A percentile compares a stretch with the other conserved stretches of the same genome.
These are phyloP conservation scores for Sebastes taczanowskii DNA, from an alignment of 2,797 vertebrate species.

Conservation along the genomic window DNA sequence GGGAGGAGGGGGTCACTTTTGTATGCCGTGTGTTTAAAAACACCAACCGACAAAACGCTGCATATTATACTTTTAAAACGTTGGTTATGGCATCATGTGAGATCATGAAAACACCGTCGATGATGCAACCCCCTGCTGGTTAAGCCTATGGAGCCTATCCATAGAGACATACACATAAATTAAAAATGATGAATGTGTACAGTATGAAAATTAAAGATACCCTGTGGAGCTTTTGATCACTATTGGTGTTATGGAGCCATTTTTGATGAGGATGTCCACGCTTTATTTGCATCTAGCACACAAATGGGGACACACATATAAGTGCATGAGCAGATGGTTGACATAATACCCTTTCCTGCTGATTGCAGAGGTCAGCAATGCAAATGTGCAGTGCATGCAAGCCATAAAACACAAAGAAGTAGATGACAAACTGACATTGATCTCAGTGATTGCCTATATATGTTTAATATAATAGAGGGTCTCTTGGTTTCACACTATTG, in stretches of 20 bases:
- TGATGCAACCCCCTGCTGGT: background rate
- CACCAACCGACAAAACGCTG: too few species aligned
- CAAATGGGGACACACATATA: background rate
- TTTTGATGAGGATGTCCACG: background rate
- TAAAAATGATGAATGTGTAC: background rate
- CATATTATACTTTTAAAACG: too few species aligned
- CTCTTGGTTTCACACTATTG: background rate
- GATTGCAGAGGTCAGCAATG: background rate
- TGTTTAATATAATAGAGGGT: too few species aligned
- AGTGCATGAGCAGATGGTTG: background rate
- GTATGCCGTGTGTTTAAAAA: too few species aligned
- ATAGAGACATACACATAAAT: background rate
- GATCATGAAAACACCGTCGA: background rate
- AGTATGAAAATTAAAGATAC: background rate
- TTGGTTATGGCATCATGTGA: background rate
- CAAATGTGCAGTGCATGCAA: background rate
- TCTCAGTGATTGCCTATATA: background rate
- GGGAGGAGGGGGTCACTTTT: accelerated
- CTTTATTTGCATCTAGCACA: background rate
- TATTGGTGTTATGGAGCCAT: background rate
- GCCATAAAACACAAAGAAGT: background rate
- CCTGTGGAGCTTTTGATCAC: background rate
- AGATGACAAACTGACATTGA: background rate
- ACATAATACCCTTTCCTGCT: background rate
- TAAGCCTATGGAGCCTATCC: background rate